These are phyloP conservation scores for Hemiprocne comata DNA, from an alignment of 2,113 vertebrate genomes.

Conservation along the genomic window DNA sequence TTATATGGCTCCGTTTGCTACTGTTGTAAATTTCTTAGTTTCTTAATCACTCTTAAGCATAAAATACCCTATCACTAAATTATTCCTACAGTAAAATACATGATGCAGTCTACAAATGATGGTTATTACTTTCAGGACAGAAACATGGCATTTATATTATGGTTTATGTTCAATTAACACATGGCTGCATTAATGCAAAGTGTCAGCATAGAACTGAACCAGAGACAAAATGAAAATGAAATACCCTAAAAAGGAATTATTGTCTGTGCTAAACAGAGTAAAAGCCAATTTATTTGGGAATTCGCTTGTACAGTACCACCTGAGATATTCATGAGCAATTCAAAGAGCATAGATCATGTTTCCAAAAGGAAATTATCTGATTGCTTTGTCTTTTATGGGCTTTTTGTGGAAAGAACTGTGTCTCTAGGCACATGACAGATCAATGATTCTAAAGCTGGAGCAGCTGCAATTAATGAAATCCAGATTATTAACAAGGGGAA, in stretches of 20 bases:
- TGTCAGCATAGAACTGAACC: neutral
- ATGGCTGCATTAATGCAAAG: slow-evolving; percentile 30
- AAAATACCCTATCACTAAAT: slow-evolving; percentile 47
- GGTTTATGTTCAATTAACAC: slow-evolving; percentile 68
- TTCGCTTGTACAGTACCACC: slow-evolving; percentile 16
- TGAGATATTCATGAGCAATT: slow-evolving; percentile 11
- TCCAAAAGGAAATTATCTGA: slow-evolving; percentile 13
- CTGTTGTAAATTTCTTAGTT: slow-evolving; percentile 42
- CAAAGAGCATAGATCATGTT: neutral
- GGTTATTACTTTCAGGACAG: slow-evolving; percentile 56
- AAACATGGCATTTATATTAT: slow-evolving; percentile 37
- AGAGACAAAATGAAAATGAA: slow-evolving; percentile 40
- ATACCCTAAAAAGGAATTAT: slow-evolving; percentile 22
- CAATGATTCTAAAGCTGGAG: neutral
- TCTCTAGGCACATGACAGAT: neutral
- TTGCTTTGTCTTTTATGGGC: neutral
- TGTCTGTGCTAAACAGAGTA: neutral
- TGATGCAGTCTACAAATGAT: slow-evolving; percentile 39
- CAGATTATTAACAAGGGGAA: neutral
- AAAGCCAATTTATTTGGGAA: slow-evolving; percentile 30
- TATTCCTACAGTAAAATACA: slow-evolving; percentile 57
- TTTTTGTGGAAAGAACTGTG: neutral
- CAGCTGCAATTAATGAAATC: slow-evolving; percentile 6
- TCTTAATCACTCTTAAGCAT: slow-evolving; percentile 57
- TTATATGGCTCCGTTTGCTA: neutral